These are phyloP conservation scores for Pantelozetes paolii DNA, from an alignment of 2,888 invertebrate species.

Conservation along the genomic window DNA sequence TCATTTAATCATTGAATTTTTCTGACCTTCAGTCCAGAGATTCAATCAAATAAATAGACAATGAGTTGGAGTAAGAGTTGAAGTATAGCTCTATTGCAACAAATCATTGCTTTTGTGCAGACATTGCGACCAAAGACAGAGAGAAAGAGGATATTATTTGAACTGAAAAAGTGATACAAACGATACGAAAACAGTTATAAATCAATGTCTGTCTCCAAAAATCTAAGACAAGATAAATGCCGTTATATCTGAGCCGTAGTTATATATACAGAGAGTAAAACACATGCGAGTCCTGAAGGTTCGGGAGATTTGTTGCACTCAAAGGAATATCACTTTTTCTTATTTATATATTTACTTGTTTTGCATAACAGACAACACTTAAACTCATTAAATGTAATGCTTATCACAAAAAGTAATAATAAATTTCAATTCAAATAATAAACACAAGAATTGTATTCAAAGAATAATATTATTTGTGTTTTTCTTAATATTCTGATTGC, in stretches of 20 bases:
- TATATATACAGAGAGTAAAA: background rate
- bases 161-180: background rate
- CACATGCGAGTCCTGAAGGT: background rate
- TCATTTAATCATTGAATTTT: slow-evolving; percentile 33
- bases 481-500: no score
- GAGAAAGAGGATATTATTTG: background rate
- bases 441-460: background rate
- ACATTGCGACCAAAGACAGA: background rate
- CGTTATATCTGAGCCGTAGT: background rate
- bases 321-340: slow-evolving; percentile 14
- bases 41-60: slow-evolving; percentile 31
- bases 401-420: no score
- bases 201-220: slow-evolving; percentile 26
- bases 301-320: slow-evolving; percentile 21
- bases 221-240: slow-evolving; percentile 31
- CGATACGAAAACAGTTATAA: slow-evolving; percentile 26
- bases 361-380: background rate
- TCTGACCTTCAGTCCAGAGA: slow-evolving; percentile 13
- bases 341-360: slow-evolving; percentile 8
- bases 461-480: background rate
- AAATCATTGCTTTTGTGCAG: background rate
- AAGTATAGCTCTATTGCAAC: background rate
- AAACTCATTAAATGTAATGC: no score
- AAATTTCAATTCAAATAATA: background rate
- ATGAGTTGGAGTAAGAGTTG: background rate